Evolutionary conservation across 2,797 vertebrate species (phyloP).

Genomic region (Crypturellus tataupa): DNA sequence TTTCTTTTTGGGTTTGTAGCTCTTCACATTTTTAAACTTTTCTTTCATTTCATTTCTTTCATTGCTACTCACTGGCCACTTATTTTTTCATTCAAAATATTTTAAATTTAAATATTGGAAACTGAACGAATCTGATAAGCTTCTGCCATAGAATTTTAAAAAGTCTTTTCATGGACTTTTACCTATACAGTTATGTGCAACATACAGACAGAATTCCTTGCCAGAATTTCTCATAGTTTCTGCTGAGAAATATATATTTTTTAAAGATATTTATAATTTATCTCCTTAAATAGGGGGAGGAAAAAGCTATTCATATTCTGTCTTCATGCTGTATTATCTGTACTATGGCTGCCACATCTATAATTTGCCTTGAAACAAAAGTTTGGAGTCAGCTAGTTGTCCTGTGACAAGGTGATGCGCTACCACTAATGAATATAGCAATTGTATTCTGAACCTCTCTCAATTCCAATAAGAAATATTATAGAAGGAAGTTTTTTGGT

Average conservation of each 20-base stretch:
- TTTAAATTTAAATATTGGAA: not conserved
- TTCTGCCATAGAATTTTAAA: not conserved
- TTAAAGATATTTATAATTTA: not conserved
- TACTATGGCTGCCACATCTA: not conserved
- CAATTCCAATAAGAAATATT: not conserved
- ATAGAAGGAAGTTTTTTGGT: not conserved
- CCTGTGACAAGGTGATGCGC: not conserved
- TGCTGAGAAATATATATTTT: not conserved
- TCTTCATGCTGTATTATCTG: not conserved
- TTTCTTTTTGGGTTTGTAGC: not conserved
- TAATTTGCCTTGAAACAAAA: not conserved
- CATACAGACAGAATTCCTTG: not conserved
- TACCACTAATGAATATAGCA: not conserved
- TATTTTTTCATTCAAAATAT: not conserved
- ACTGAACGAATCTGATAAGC: fast-evolving
- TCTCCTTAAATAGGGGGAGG: not conserved
- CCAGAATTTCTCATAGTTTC: not conserved
- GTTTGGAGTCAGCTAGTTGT: not conserved
- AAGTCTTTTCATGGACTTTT: not conserved
- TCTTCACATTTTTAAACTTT: not conserved
- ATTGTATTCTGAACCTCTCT: not conserved
- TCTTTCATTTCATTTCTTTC: not conserved
- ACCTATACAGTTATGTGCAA: fast-evolving
- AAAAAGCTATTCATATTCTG: not conserved
- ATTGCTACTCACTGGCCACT: not conserved